Evolutionary conservation across 53 echinoderm and acorn worm species (phyloP).

Genomic region (Arbacia lixula): DNA sequence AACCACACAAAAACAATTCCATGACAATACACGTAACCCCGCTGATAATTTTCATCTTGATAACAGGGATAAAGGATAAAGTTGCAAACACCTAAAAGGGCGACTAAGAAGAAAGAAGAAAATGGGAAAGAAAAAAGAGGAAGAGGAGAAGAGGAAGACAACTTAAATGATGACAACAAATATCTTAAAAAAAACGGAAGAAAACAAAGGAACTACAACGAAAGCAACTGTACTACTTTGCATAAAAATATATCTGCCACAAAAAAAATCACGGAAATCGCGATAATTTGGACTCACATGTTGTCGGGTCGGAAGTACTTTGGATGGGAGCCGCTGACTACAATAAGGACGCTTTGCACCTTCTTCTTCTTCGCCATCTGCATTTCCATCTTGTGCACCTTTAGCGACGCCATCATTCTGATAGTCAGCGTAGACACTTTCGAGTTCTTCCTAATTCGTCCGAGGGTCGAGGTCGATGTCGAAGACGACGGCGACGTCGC

Average conservation of each 20-base stretch:
- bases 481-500: background rate
- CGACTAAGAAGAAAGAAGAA: background rate
- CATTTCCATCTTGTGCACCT: constrained; percentile 47
- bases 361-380: constrained; percentile 16
- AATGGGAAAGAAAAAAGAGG: background rate
- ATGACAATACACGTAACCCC: too few relatives aligned
- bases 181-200: too few relatives aligned
- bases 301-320: constrained; percentile 53
- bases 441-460: constrained; percentile 14
- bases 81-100: too few relatives aligned
- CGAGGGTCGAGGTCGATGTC: background rate
- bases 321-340: constrained; percentile 46
- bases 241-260: too few relatives aligned
- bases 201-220: too few relatives aligned
- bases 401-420: constrained; percentile 21
- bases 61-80: too few relatives aligned
- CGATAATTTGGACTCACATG: constrained; percentile 10
- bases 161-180: too few relatives aligned
- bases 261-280: too few relatives aligned
- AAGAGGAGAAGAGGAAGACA: background rate
- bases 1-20: background rate
- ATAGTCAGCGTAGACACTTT: background rate
- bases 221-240: too few relatives aligned
- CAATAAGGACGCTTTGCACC: constrained; percentile 23
- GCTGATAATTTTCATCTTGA: too few relatives aligned